Conservation (phyloP, 2,888 invertebrate species). For the Lutraria lutraria region DNA sequence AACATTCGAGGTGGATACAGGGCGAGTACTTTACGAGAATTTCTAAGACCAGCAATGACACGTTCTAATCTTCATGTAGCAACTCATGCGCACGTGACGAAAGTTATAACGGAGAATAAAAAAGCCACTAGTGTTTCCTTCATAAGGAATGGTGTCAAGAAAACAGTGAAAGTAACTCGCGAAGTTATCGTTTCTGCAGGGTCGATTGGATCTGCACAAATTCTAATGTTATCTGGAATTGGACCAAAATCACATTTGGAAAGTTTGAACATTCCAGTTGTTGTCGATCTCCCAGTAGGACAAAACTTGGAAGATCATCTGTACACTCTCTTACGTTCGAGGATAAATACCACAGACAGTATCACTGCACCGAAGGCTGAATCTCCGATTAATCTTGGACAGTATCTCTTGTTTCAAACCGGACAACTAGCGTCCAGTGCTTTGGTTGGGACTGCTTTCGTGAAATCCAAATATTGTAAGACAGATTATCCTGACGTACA, state of each 20-base stretch:
- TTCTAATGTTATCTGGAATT: constrained; percentile 85
- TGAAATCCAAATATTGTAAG: constrained; percentile 29
- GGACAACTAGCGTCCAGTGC: constrained; percentile 41
- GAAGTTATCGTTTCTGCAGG: constrained; percentile 85
- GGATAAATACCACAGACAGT: constrained; percentile 51
- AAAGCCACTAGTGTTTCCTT: constrained; percentile 78
- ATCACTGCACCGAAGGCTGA: constrained; percentile 35
- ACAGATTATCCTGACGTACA: constrained; percentile 58
- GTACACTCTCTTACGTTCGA: constrained; percentile 3
- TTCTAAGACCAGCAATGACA: constrained; percentile 78
- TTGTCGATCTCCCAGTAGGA: constrained; percentile 83
- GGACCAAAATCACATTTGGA: constrained; percentile 85
- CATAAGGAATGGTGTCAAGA: constrained; percentile 65
- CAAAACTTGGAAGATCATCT: constrained; percentile 83
- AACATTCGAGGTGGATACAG: constrained; percentile 76
- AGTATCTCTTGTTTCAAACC: constrained; percentile 40
- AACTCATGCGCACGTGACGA: constrained; percentile 73
- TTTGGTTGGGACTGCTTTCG: constrained; percentile 41
- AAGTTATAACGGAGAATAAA: constrained; percentile 71
- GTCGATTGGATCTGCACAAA: constrained; percentile 84
- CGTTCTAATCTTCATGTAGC: constrained; percentile 78
- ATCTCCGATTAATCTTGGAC: constrained; percentile 15
- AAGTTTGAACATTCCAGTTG: constrained; percentile 80
- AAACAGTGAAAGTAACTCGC: constrained; percentile 71
- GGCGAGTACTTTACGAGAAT: constrained; percentile 82